Percentiles rank a stretch among this genome's conserved stretches.
These are phyloP conservation scores for Copidosoma floridanum DNA, from an alignment of 1,140 invertebrate genomes.

Conservation along the genomic window DNA sequence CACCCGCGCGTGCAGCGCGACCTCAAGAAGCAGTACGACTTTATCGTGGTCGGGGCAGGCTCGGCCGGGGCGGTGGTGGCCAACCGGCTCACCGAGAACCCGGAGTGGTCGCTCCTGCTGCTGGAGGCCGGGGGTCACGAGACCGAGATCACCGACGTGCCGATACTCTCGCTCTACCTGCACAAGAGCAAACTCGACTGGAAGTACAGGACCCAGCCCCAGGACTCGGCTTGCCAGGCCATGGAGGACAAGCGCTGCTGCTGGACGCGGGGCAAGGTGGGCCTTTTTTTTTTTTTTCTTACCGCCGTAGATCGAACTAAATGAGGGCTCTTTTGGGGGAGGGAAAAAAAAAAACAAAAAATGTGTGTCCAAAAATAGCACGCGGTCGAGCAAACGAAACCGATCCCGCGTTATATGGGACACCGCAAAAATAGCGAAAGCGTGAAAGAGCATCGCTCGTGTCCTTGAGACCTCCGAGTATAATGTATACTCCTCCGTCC, in stretches of 20 bases:
- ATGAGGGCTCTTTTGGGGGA: too few species aligned
- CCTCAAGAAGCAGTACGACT: constrained; percentile 72
- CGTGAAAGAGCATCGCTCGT: too few species aligned
- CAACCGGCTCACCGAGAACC: constrained; percentile 77
- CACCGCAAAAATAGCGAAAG: too few species aligned
- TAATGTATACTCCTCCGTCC: too few species aligned
- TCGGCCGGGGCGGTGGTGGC: constrained; percentile 86
- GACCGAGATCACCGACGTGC: constrained; percentile 78
- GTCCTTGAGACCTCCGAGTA: too few species aligned
- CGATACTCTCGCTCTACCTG: constrained; percentile 78
- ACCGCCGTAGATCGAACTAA: too few species aligned
- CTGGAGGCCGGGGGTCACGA: constrained; percentile 88
- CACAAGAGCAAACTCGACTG: constrained; percentile 91
- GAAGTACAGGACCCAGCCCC: constrained; percentile 87
- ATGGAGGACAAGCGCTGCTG: constrained; percentile 78
- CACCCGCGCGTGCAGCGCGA: constrained; percentile 67
- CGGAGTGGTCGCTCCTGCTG: constrained; percentile 75
- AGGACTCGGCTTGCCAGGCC: constrained; percentile 79
- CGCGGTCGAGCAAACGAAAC: too few species aligned
- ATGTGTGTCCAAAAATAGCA: too few species aligned
- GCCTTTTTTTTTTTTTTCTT: background rate
- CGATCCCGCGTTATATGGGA: too few species aligned
- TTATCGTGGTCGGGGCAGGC: constrained; percentile 78
- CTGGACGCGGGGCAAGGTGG: constrained; percentile 79
- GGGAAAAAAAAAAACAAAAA: too few species aligned